Base-by-base conservation (phyloP, 2,888 invertebrate species). In the Tupiocoris notatus region DNA sequence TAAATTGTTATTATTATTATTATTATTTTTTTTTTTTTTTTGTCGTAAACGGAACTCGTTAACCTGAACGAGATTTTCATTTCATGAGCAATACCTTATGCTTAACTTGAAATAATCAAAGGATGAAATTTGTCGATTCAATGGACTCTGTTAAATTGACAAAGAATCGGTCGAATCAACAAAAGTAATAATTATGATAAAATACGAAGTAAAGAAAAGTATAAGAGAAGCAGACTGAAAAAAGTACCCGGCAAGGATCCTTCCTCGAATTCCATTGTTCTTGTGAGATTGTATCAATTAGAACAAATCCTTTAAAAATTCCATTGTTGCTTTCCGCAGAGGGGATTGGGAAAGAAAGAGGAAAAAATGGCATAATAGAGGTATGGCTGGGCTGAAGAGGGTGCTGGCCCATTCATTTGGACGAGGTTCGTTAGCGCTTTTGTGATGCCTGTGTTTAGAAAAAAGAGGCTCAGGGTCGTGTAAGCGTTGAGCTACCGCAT, bases 221-320 rank as follows among this genome's bases (percentile, higher is more conserved):
- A 12, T 39, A 39, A n/a, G n/a, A n/a, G 39, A 39, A 39, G 39
- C 39, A 39, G 39, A 39, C 39, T 3, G 39, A 39, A 39, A 39
- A 39, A 3, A 7, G 39, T 7, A 39, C 39, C 12, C 39, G 39
- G 39, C 39, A 12, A 12, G 39, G 39, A 39, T 39, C 39, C 39
- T 39, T 39, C 12, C 12, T 39, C 39, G 12, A 39, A 39, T 3
- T 39, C 39, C 65, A 58, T 75, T 75, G 75, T 75, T 64, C 66
- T 75, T 75, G 18, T 17, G 66, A 75, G 75, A 75, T 75, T 75
- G 75, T 66, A 66, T 66, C 75, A 75, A 75, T 75, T 75, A 75
- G 66, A 75, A 75, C 23, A 66, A 66, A 75, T 75, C 66, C 75
- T 25, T 75, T 65, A 75, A 75, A 75, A 75, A 75, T 59, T 65